A percentile compares a stretch with the other conserved stretches of the same genome.
These are phyloP conservation scores for Avahi laniger DNA, from an alignment of 2,797 vertebrate species.

Conservation along the genomic window DNA sequence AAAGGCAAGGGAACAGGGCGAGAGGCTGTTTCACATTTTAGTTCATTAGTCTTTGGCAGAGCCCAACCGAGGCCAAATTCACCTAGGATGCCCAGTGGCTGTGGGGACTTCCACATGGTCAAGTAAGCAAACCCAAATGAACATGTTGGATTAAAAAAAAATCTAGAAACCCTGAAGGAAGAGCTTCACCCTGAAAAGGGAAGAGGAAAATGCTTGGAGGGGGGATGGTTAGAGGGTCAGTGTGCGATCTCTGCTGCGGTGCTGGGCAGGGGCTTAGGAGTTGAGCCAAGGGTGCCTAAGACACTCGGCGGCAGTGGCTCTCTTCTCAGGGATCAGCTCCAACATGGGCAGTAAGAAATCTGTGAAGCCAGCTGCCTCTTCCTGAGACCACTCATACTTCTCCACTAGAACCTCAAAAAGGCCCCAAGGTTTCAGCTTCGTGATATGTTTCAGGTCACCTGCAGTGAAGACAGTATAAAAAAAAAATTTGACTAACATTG, in stretches of 20 bases:
- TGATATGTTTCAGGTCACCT: constrained; percentile 99
- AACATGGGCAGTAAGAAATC: constrained; percentile 98
- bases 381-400: constrained; percentile 97
- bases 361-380: constrained; percentile 94
- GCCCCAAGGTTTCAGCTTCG: constrained; percentile 98
- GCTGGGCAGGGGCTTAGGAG: constrained; percentile 84
- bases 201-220: constrained; percentile 29
- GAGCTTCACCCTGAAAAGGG: constrained; percentile 82
- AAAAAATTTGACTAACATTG: background rate
- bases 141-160: constrained; percentile 76
- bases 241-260: constrained; percentile 74
- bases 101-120: constrained; percentile 79
- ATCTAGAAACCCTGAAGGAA: constrained; percentile 83
- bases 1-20: constrained; percentile 67
- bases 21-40: constrained; percentile 67
- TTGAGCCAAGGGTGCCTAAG: constrained; percentile 95
- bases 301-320: constrained; percentile 95
- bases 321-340: constrained; percentile 95
- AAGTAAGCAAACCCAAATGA: constrained; percentile 84
- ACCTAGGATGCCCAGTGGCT: constrained; percentile 76
- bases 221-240: constrained; percentile 25
- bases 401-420: constrained; percentile 95
- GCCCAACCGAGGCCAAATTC: constrained; percentile 80
- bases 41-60: constrained; percentile 84
- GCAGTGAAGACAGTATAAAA: constrained; percentile 61